Conservation (phyloP, 2,797 vertebrate genomes). For the Notolabrus celidotus region DNA sequence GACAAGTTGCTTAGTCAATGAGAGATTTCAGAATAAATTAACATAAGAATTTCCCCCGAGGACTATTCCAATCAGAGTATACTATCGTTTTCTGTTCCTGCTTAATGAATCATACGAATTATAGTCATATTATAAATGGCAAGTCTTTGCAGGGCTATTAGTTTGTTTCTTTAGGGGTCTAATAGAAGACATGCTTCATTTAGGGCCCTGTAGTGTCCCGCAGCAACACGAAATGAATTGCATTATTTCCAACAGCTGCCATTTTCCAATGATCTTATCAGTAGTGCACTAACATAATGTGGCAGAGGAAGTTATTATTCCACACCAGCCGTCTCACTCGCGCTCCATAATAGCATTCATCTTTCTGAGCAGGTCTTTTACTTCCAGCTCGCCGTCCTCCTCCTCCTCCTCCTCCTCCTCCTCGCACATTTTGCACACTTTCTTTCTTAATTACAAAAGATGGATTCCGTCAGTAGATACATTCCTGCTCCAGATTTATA, state of each 20-base stretch:
- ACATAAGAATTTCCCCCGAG: slow-evolving; percentile 91
- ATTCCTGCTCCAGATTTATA: slow-evolving; percentile 69
- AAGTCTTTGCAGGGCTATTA: slow-evolving; percentile 98
- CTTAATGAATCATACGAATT: slow-evolving; percentile 99
- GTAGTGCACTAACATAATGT: slow-evolving; percentile 83
- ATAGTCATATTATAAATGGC: slow-evolving; percentile 99
- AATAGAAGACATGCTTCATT: slow-evolving; percentile 98
- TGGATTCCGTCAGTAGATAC: slow-evolving; percentile 66
- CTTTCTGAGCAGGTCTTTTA: slow-evolving; percentile 73
- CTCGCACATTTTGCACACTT: slow-evolving; percentile 58
- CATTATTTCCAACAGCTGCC: slow-evolving; percentile 95
- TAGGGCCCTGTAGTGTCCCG: slow-evolving; percentile 90
- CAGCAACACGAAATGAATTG: slow-evolving; percentile 94
- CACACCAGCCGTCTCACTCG: slow-evolving; percentile 81
- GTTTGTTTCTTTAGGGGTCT: slow-evolving; percentile 99
- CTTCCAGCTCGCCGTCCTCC: slow-evolving; percentile 61
- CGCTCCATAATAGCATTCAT: slow-evolving; percentile 79
- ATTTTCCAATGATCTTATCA: slow-evolving; percentile 91
- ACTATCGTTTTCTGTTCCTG: slow-evolving; percentile 97
- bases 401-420: slow-evolving; percentile 62
- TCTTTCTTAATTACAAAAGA: slow-evolving; percentile 82
- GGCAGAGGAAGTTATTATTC: slow-evolving; percentile 88
- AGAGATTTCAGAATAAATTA: slow-evolving; percentile 92
- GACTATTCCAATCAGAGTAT: slow-evolving; percentile 92
- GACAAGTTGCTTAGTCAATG: slow-evolving; percentile 93